Conservation (phyloP, 1,140 invertebrate species). For the Pogonomyrmex barbatus region DNA sequence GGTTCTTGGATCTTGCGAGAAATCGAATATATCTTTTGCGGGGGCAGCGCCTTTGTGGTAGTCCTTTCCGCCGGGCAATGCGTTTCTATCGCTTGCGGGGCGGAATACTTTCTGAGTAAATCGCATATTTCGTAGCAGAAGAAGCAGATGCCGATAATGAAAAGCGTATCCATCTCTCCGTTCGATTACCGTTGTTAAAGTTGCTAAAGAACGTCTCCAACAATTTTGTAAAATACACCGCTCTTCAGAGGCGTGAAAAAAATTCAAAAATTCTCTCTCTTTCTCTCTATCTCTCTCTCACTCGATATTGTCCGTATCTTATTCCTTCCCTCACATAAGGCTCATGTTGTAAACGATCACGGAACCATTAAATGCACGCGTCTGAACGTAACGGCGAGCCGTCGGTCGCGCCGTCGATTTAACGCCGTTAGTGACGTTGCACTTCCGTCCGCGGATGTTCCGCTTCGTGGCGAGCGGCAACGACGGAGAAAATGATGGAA, state of each 20-base stretch:
- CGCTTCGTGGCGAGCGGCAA: neutral
- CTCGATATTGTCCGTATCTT: neutral
- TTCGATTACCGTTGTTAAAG: conserved; percentile 22
- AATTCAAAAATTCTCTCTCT: neutral
- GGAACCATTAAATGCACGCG: conserved; percentile 13
- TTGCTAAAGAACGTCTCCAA: neutral
- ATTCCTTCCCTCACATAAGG: neutral
- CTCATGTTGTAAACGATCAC: neutral
- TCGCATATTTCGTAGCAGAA: conserved; percentile 87
- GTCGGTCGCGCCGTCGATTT: neutral
- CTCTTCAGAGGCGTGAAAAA: neutral
- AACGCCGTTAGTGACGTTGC: conserved; percentile 28
- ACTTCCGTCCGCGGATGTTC: conserved; percentile 20
- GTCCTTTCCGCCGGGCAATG: conserved; percentile 72
- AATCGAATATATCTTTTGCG: conserved; percentile 82
- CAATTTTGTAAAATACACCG: conserved; percentile 20
- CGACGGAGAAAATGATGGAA: neutral
- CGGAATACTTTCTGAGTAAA: conserved; percentile 81
- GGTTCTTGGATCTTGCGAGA: conserved; percentile 78
- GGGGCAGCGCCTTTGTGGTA: conserved; percentile 66
- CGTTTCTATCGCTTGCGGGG: conserved; percentile 75
- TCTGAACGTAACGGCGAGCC: neutral
- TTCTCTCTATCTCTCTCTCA: too few relatives aligned
- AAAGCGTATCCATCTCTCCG: conserved; percentile 86
- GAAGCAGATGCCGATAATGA: conserved; percentile 87